Conservation (phyloP, 2,888 invertebrate species). For the Orthosia cruda region DNA sequence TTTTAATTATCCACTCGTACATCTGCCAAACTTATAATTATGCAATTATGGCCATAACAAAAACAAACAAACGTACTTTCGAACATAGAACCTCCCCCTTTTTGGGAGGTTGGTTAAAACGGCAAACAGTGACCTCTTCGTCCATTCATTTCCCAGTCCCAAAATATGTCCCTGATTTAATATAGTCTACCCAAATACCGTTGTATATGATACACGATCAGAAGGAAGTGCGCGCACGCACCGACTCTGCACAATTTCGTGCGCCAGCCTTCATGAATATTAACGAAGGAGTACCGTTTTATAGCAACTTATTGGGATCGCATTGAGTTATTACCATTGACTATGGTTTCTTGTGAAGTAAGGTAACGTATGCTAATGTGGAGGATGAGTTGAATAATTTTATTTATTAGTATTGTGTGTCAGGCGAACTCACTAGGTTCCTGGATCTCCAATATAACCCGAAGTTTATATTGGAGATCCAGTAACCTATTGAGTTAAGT, state of each 20-base stretch:
- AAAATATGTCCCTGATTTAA: conserved; percentile 18
- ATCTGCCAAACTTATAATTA: no score
- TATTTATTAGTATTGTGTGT: background rate
- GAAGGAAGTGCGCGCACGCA: conserved; percentile 80
- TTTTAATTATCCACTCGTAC: no score
- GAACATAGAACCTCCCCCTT: no score
- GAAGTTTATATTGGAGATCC: background rate
- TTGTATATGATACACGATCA: conserved; percentile 49
- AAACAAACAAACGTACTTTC: no score
- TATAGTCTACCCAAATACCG: conserved; percentile 27
- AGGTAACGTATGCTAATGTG: conserved; percentile 34
- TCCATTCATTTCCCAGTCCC: background rate
- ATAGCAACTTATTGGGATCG: conserved; percentile 72
- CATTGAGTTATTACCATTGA: conserved; percentile 68
- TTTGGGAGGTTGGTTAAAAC: no score
- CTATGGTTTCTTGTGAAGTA: conserved; percentile 53
- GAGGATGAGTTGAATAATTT: conserved; percentile 36
- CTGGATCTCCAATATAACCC: no score
- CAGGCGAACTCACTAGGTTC: no score
- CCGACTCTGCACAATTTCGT: conserved; percentile 78
- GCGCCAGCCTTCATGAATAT: conserved; percentile 78
- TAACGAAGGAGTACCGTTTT: conserved; percentile 82
- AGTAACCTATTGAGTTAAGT: background rate
- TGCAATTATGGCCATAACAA: no score
- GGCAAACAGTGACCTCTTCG: background rate